phyloP scores from a whole-genome alignment of 2,113 vertebrate species.

The Apteryx owenii region DNA sequence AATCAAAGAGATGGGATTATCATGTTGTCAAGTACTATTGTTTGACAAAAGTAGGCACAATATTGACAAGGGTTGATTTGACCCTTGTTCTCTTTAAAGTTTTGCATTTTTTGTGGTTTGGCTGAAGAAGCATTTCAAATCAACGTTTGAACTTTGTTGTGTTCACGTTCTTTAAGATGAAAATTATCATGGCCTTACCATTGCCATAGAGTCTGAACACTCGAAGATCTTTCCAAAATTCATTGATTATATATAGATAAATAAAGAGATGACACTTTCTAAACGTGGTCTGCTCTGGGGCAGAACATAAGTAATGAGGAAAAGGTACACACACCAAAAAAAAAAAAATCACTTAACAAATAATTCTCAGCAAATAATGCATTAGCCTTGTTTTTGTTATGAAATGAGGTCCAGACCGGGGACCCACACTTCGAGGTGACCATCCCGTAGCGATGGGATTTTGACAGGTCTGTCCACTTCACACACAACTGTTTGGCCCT shows the following conservation, averaged over 20 bases:
- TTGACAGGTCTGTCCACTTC: background rate
- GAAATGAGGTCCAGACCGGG: rapidly evolving
- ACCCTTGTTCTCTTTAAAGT: background rate
- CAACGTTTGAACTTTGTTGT: background rate
- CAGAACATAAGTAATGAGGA: background rate
- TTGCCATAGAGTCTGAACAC: background rate
- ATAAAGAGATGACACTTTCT: background rate
- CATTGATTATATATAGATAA: background rate
- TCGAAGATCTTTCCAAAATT: background rate
- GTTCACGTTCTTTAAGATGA: background rate
- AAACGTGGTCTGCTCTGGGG: background rate
- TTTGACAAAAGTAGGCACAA: constrained; percentile 7
- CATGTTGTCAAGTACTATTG: background rate
- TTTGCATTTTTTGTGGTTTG: background rate
- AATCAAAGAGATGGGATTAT: constrained; percentile 55
- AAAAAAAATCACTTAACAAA: background rate
- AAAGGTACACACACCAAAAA: background rate
- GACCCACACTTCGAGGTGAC: background rate
- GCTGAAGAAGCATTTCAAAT: background rate
- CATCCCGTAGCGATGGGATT: background rate
- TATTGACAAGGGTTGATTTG: background rate
- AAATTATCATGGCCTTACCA: background rate
- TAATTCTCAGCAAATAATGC: background rate
- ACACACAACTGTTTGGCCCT: background rate
- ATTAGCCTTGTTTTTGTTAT: background rate